phyloP scores from a whole-genome alignment of 2,797 vertebrate genomes.

The Sebastes vulpes region DNA sequence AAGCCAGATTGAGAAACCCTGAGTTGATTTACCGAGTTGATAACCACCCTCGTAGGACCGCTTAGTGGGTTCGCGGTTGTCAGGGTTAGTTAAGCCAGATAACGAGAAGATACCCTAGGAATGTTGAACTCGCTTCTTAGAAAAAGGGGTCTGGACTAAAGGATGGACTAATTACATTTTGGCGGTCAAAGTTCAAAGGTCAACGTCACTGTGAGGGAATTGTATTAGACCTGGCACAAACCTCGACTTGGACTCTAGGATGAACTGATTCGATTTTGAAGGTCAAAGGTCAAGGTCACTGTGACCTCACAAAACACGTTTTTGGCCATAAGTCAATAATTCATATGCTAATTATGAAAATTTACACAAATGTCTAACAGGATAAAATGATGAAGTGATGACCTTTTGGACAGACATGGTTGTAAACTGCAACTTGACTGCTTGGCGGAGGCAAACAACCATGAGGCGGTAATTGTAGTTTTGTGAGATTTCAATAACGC shows the following conservation, averaged over 20 bases:
- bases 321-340: not conserved
- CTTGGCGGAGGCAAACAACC: too few species aligned
- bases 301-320: not conserved
- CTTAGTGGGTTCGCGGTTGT: not conserved
- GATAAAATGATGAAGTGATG: too few species aligned
- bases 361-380: too few species aligned
- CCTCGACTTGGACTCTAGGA: not conserved
- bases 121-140: not conserved
- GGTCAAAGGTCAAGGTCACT: not conserved
- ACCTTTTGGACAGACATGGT: too few species aligned
- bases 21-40: not conserved
- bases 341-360: not conserved
- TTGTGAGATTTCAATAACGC: slow-evolving; percentile 32
- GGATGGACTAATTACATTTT: not conserved
- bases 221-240: not conserved
- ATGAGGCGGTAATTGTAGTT: too few species aligned
- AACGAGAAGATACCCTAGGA: not conserved
- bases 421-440: too few species aligned
- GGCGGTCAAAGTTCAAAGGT: not conserved
- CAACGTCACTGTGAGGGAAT: not conserved
- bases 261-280: not conserved
- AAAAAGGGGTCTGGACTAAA: not conserved
- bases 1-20: not conserved
- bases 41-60: not conserved
- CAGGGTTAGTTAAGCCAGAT: not conserved